Evolutionary conservation across 2,113 vertebrate species (phyloP).

Genomic region (Peromyscus leucopus): DNA sequence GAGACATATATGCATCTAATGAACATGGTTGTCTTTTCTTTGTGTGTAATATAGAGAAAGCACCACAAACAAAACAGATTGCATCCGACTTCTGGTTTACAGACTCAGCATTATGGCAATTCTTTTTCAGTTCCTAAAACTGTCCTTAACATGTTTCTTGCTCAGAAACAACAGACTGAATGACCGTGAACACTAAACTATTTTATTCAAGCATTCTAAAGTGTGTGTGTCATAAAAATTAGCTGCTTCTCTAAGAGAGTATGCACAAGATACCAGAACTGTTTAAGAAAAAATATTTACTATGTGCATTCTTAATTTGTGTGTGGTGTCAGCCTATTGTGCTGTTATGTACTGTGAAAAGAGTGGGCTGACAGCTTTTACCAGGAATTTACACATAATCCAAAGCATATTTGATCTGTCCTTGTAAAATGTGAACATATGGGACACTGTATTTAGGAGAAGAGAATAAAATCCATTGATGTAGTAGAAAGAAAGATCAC

Average conservation of each 20-base stretch:
- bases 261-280: neutral
- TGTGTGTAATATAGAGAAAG: neutral
- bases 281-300: slow-evolving; percentile 37
- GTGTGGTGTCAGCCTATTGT: neutral
- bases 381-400: slow-evolving; percentile 36
- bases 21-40: slow-evolving; percentile 7
- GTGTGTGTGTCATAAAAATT: neutral
- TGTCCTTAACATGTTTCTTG: neutral
- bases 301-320: neutral
- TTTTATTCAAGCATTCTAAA: neutral
- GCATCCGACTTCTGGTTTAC: neutral
- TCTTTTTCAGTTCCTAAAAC: slow-evolving; percentile 6
- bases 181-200: neutral
- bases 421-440: slow-evolving; percentile 46
- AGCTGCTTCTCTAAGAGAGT: slow-evolving; percentile 50
- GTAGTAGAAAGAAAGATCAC: slow-evolving; percentile 32
- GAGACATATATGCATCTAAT: slow-evolving; percentile 42
- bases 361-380: neutral
- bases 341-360: slow-evolving; percentile 4
- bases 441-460: slow-evolving; percentile 26
- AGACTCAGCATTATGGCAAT: neutral
- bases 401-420: slow-evolving; percentile 62
- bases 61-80: neutral
- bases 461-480: slow-evolving; percentile 28
- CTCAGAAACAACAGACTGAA: neutral